A percentile compares a stretch with the other conserved stretches of the same genome.
phyloP scores from a whole-genome alignment of 2,888 invertebrate species.

The Listrodromus nycthemerus region DNA sequence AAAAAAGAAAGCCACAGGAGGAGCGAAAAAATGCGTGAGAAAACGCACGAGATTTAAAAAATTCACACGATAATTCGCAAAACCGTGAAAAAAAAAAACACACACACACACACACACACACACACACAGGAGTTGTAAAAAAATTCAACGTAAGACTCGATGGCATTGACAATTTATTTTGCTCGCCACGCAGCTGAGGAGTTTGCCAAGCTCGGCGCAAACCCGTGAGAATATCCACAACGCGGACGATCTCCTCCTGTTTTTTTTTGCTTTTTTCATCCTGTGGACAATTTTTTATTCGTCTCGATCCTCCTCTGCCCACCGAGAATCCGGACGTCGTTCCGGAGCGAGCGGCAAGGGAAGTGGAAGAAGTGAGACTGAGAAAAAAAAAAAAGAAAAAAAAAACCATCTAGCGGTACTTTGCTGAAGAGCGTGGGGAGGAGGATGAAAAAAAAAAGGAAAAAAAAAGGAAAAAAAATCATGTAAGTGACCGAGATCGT shows the following conservation, averaged over 20 bases:
- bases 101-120: too few species aligned
- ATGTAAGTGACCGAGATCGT: constrained; percentile 59
- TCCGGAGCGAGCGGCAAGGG: constrained; percentile 13
- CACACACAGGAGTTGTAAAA: too few species aligned
- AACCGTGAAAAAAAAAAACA: constrained; percentile 19
- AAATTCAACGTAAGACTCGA: constrained; percentile 2
- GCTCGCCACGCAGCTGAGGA: constrained; percentile 70
- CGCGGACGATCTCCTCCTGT: constrained; percentile 48
- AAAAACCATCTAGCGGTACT: constrained; percentile 50
- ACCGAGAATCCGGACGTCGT: constrained; percentile 45
- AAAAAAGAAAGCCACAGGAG: neutral
- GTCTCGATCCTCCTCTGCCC: constrained; percentile 4
- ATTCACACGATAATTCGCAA: constrained; percentile 40
- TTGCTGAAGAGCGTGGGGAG: constrained; percentile 30
- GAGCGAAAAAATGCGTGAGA: constrained; percentile 45
- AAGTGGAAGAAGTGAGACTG: constrained; percentile 32
- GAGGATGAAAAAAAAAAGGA: constrained; percentile 30
- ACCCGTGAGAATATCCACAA: constrained; percentile 67
- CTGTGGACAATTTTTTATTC: constrained; percentile 49
- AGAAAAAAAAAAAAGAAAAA: constrained; percentile 63
- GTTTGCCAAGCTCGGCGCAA: constrained; percentile 57
- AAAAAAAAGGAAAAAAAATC: constrained; percentile 34
- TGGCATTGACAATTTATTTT: constrained; percentile 61
- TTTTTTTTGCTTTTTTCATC: constrained; percentile 58
- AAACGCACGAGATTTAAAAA: constrained; percentile 18